Base-by-base conservation (phyloP, 1,140 invertebrate species). In the Heliconius himera region DNA sequence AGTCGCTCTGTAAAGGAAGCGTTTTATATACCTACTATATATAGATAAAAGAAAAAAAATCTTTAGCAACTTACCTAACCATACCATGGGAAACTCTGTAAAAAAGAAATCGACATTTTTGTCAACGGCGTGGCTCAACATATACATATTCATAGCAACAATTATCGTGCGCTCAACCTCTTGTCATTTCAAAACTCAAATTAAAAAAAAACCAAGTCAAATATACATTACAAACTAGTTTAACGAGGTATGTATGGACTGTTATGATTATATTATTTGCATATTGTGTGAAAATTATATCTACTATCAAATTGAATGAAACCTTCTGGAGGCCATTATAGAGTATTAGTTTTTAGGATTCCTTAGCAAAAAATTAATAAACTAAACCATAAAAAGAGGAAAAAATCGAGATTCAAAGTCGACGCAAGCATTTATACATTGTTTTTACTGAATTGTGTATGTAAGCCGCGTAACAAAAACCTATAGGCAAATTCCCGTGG, bases 201-300 rank as follows among this genome's bases (percentile, higher is more conserved):
- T 16, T 26, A 66, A 29, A 66, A 36, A n/a, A 26, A 22, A 66
- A 29, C 9, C 60, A 26, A 13, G 22, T 13, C 60, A 26, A 29
- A 66, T 29, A 66, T 66, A 26, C 26, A 66, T 66, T 66, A 66
- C 60, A 66, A 66, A 66, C 60, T 16, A 66, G 60, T 66, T 66
- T 26, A 66, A 66, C 60, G 60, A 26, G 60, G 11, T 66, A 66
- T 66, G 11, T 66, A 66, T 66, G 60, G 60, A 29, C 26, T 66
- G 60, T 66, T 66, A 29, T 66, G n/a, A 22, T 22, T 60, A 60
- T 60, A 4, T n/a, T 60, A 60, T 60, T 60, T 60, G 56, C 56
- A 60, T 60, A 60, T 60, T 26, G 22, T 66, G 60, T 66, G 60
- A 66, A 66, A 66, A 26, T 29, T 66, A 16, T 0, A 66, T 16